Conservation (phyloP, 2,113 vertebrate species). For the Periophthalmodon schlosseri region DNA sequence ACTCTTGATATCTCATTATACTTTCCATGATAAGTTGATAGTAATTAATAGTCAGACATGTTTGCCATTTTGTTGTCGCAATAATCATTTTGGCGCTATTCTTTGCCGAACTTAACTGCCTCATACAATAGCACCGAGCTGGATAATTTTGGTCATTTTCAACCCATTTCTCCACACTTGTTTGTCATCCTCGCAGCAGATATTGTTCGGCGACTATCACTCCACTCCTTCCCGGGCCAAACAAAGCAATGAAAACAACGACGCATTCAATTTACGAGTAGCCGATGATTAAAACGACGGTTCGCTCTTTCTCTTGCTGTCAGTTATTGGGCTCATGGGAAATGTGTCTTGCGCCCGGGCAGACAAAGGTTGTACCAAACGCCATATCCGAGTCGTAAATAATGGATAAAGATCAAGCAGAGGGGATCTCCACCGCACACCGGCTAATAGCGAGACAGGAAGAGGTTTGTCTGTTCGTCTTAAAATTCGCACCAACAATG, state of each 20-base stretch:
- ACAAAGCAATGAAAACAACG: background rate
- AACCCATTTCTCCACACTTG: background rate
- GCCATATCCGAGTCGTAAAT: background rate
- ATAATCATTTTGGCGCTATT: conserved; percentile 37
- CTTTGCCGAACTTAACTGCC: conserved; percentile 7
- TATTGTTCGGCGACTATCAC: conserved; percentile 13
- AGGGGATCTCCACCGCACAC: background rate
- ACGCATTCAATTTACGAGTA: background rate
- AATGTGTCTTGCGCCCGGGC: conserved; percentile 3
- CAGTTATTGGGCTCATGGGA: conserved; percentile 9
- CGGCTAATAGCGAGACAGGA: background rate
- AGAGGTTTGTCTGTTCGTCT: background rate
- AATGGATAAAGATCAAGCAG: conserved; percentile 6
- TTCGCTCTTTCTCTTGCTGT: background rate
- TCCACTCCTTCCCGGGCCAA: background rate
- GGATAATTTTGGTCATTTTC: conserved; percentile 32
- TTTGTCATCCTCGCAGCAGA: conserved; percentile 20
- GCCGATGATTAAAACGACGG: conserved; percentile 1
- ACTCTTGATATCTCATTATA: background rate
- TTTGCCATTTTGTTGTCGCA: conserved; percentile 31
- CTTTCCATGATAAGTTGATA: background rate
- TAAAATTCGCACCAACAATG: background rate
- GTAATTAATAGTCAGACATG: conserved; percentile 7
- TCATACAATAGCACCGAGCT: conserved; percentile 23
- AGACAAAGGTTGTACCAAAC: background rate